phyloP scores from a whole-genome alignment of 2,113 vertebrate genomes.

The Chiloscyllium plagiosum region DNA sequence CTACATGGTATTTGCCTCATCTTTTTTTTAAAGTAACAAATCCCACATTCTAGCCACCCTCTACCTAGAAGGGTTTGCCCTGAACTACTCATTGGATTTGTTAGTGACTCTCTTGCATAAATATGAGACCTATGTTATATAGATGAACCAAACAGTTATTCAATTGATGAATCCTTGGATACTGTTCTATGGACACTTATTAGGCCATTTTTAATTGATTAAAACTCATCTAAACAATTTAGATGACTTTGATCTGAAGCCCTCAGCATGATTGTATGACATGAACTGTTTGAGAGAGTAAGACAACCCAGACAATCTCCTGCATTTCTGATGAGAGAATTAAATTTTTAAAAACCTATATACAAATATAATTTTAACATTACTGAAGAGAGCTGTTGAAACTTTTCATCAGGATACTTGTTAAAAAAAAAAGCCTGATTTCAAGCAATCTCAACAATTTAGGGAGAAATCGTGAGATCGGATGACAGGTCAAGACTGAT shows the following conservation, averaged over 20 bases:
- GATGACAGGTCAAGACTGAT: neutral
- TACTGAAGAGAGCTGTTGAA: neutral
- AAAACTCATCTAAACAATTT: neutral
- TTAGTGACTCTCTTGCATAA: neutral
- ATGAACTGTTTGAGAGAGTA: neutral
- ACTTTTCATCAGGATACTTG: neutral
- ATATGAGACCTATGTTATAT: neutral
- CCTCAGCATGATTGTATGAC: neutral
- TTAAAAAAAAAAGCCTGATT: neutral
- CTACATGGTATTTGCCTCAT: no score
- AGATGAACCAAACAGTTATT: neutral
- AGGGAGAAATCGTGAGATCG: neutral
- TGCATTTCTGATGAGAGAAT: neutral
- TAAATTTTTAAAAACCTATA: neutral
- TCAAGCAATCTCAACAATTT: neutral
- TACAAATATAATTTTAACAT: neutral
- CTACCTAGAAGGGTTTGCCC: neutral
- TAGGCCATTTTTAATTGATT: neutral
- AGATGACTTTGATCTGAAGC: neutral
- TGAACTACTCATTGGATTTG: neutral
- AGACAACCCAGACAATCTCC: neutral
- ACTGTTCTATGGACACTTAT: neutral
- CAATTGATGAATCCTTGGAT: neutral
- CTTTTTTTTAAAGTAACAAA: neutral
- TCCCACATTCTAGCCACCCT: neutral